Base-by-base conservation (phyloP, 2,888 invertebrate species). In the Ellobium chinense region DNA sequence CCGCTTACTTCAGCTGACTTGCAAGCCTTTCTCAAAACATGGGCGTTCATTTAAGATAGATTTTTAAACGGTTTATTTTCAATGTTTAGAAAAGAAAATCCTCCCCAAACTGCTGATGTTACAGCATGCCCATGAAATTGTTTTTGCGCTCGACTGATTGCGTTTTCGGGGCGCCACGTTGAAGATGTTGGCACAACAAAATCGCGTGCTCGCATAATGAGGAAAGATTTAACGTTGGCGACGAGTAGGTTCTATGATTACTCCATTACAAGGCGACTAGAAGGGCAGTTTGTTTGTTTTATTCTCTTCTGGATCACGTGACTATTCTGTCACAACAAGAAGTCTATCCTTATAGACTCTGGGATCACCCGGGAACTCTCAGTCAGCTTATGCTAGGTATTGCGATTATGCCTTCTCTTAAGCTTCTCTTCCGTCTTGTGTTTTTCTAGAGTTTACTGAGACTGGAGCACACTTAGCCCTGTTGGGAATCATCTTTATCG, bases 51-150 rank as follows among this genome's bases (percentile, higher is more conserved):
- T 72, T 72, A 56, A 72, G 36, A 72, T 72, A 60, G 72, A 72
- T 34, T 72, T 72, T 72, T 72, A 72, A 72, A 72, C 36, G 72
- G 37, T 72, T 72, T 72, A 72, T 72, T 72, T 58, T 72, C 58
- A 72, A 60, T 72, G 72, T 72, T 72, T 72, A 58, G 54, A 34
- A 72, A 72, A 72, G 60, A 29, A 1, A 58, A 60, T n/a, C 58
- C 58, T 14, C 37, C 60, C 29, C 60, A 36, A 27, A 54, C 18
- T n/a, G 9, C 36, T 54, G 56, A 72, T 54, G 72, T 24, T 72
- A 72, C 18, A 72, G 36, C 72, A 36, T 7, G 36, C 18, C 56
- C 37, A 14, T 12, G 31, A 34, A 34, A n/a, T 60, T 58, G 58
- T 58, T 72, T 58, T 72, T 60, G n/a, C 24, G 31, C 29, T 34